Base-by-base conservation (phyloP, 2,113 vertebrate species). In the Urocitellus parryii region DNA sequence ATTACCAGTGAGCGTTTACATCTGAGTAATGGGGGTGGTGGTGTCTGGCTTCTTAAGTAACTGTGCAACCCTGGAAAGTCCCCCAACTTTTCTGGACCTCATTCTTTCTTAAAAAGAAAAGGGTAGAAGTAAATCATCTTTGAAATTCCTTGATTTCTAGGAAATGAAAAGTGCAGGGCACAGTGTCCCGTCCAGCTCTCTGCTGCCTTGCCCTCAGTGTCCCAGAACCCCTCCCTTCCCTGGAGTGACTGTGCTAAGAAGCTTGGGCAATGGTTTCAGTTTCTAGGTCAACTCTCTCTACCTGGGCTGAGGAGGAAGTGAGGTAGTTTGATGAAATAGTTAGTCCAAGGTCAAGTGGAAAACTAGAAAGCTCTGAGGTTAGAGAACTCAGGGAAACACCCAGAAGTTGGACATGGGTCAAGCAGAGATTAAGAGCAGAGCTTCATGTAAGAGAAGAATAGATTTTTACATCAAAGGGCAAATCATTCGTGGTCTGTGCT, bases 201-300 rank as follows among this genome's bases (percentile, higher is more conserved):
- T 25, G 5, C 9, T 48, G 29, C 18, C 34, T 0, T 0, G 10
- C 11, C 10, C 48, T 56, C 14, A 7, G 17, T 5, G 12, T 65
- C 67, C 74, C 24, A 42, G 20, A 53, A 2, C 18, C 37, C 10
- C 20, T 16, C 9, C 5, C 39, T 48, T 68, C 48, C 48, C n/a
- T 18, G 70, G 39, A 48, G 2, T 8, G 37, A 4, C 20, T 16
- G 22, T 17, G 27, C 65, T 45, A 17, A 48, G 5, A 61, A 24
- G 53, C 18, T 29, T 0, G 2, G 65, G 17, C 0, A 6, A 24
- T 10, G 37, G 29, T 17, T 68, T 88, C 34, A 11, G 22, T 27
- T 17, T 29, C 45, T 29, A 8, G 12, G 22, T n/a, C 0, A 0
- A 5, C 0, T 37, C 0, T 61, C 32, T 72, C 9, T 25, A 0